Percentiles rank a stretch among this genome's conserved stretches.
phyloP scores from a whole-genome alignment of 2,888 invertebrate genomes.

The Panopea generosa region DNA sequence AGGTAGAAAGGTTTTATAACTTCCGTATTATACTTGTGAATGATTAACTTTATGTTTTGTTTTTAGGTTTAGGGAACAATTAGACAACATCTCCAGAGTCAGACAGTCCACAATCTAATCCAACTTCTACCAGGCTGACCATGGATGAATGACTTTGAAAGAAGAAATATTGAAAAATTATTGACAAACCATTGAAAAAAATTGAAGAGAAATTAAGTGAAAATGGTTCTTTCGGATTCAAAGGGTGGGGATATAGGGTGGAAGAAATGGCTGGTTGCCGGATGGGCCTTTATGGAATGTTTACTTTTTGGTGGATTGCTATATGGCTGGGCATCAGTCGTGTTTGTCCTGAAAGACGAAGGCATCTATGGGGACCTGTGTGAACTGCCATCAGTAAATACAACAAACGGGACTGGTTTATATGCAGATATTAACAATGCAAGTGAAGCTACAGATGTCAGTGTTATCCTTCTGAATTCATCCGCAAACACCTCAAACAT shows the following conservation, averaged over 20 bases:
- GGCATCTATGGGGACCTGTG: conserved; percentile 68
- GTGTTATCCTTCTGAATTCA: conserved; percentile 24
- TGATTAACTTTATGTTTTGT: no score
- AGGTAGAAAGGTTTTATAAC: no score
- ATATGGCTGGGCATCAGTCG: conserved; percentile 76
- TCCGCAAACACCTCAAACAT: background rate
- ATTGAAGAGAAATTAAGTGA: no score
- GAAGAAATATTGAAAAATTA: no score
- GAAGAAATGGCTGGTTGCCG: conserved; percentile 64
- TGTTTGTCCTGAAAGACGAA: conserved; percentile 73
- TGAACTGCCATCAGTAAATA: background rate
- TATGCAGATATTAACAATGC: background rate
- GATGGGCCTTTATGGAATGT: conserved; percentile 75
- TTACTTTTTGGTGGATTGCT: conserved; percentile 75
- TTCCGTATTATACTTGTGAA: no score
- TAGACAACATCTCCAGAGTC: no score
- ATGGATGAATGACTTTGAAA: no score
- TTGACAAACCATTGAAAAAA: no score
- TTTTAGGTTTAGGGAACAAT: no score
- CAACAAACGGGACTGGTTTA: background rate
- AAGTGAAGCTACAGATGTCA: background rate
- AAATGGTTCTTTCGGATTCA: conserved; percentile 53
- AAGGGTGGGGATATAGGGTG: conserved; percentile 51
- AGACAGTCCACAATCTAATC: no score
- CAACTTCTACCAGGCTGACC: no score